phyloP scores from a whole-genome alignment of 2,113 vertebrate species.

The Alligator sinensis region DNA sequence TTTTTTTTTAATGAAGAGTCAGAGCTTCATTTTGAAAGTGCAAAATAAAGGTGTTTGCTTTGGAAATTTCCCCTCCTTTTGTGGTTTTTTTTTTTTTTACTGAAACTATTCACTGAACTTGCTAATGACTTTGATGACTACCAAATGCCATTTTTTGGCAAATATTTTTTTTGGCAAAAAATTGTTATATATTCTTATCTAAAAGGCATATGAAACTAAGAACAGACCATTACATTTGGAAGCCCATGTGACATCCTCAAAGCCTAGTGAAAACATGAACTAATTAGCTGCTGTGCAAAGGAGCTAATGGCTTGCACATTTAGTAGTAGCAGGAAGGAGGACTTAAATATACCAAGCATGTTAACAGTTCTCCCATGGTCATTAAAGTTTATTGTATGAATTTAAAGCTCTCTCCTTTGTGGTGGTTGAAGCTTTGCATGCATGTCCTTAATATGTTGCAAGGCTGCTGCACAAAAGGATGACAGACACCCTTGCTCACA shows the following conservation, averaged over 20 bases:
- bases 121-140: not conserved
- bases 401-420: not conserved
- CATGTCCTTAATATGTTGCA: not conserved
- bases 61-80: too few relatives aligned
- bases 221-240: too few relatives aligned
- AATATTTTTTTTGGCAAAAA: not conserved
- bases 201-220: not conserved
- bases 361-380: not conserved
- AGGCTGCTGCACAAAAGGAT: fast-evolving
- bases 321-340: fast-evolving
- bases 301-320: not conserved
- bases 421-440: not conserved
- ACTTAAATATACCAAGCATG: not conserved
- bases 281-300: not conserved
- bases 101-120: not conserved
- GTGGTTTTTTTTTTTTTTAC: too few relatives aligned
- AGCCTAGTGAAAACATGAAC: too few relatives aligned
- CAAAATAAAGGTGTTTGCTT: too few relatives aligned
- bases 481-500: not conserved
- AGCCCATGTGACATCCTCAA: too few relatives aligned
- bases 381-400: fast-evolving
- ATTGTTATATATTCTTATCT: not conserved
- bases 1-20: too few relatives aligned
- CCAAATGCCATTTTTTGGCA: fast-evolving
- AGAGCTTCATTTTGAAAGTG: too few relatives aligned